Conservation (phyloP, 2,113 vertebrate species). For the Corvus moneduloides region DNA sequence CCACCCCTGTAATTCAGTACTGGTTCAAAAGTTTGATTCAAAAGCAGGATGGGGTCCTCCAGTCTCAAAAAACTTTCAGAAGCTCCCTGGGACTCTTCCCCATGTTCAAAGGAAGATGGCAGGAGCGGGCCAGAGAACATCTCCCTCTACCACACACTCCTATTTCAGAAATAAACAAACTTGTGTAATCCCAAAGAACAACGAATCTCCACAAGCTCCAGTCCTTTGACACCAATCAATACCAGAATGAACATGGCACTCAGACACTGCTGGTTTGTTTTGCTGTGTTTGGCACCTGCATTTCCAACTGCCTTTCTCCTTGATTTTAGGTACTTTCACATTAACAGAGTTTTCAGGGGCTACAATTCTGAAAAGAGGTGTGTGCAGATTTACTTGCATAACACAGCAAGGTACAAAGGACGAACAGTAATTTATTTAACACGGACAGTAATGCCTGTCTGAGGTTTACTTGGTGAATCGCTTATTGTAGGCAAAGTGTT, state of each 20-base stretch:
- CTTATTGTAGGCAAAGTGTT: conserved; percentile 26
- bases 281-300: background rate
- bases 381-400: background rate
- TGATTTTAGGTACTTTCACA: background rate
- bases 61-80: background rate
- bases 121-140: background rate
- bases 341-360: background rate
- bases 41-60: background rate
- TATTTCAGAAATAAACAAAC: background rate
- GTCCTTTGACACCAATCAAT: background rate
- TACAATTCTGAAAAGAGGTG: background rate
- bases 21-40: background rate
- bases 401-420: background rate
- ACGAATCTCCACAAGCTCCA: background rate
- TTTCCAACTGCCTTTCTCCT: background rate
- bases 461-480: background rate
- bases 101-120: background rate
- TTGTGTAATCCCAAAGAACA: background rate
- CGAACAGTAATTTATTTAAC: background rate
- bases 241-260: background rate
- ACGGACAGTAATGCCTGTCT: background rate
- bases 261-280: background rate
- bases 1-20: background rate
- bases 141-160: accelerated
- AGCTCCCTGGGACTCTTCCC: background rate